Conservation (phyloP, 2,888 invertebrate genomes). For the Pristionchus japonicus region DNA sequence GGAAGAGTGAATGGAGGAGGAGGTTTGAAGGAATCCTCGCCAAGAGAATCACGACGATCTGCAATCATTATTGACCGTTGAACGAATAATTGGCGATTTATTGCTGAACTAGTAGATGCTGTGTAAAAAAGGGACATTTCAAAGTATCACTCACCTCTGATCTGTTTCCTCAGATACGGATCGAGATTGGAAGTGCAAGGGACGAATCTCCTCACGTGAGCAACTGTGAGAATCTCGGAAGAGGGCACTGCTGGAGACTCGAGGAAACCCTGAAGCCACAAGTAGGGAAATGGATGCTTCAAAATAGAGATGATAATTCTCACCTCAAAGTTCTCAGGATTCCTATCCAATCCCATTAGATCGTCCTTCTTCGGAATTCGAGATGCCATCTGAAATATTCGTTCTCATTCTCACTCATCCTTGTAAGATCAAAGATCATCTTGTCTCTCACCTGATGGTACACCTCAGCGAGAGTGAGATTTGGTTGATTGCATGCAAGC, state of each 20-base stretch:
- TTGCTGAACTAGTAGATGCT: neutral
- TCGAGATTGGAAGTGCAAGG: slow-evolving; percentile 98
- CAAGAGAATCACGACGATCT: slow-evolving; percentile 47
- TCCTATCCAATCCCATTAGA: slow-evolving; percentile 65
- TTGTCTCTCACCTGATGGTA: slow-evolving; percentile 87
- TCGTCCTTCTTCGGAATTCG: slow-evolving; percentile 64
- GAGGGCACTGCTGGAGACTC: slow-evolving; percentile 57
- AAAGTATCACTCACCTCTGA: slow-evolving; percentile 86
- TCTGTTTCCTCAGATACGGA: slow-evolving; percentile 95
- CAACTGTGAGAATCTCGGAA: slow-evolving; percentile 76
- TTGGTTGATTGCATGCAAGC: slow-evolving; percentile 87
- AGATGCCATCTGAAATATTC: slow-evolving; percentile 53
- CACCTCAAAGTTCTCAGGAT: slow-evolving; percentile 65
- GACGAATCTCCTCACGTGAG: slow-evolving; percentile 88
- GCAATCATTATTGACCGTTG: neutral
- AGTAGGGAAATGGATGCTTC: no score
- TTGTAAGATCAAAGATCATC: slow-evolving; percentile 19
- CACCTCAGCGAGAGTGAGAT: slow-evolving; percentile 87
- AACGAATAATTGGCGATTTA: neutral
- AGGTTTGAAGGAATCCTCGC: slow-evolving; percentile 23
- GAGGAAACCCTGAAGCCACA: slow-evolving; percentile 57
- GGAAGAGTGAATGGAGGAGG: slow-evolving; percentile 54
- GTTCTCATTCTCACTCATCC: neutral
- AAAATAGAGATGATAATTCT: no score
- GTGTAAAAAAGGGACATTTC: neutral